phyloP scores from a whole-genome alignment of 1,140 invertebrate genomes.

The Paramacrobiotus metropolitanus region DNA sequence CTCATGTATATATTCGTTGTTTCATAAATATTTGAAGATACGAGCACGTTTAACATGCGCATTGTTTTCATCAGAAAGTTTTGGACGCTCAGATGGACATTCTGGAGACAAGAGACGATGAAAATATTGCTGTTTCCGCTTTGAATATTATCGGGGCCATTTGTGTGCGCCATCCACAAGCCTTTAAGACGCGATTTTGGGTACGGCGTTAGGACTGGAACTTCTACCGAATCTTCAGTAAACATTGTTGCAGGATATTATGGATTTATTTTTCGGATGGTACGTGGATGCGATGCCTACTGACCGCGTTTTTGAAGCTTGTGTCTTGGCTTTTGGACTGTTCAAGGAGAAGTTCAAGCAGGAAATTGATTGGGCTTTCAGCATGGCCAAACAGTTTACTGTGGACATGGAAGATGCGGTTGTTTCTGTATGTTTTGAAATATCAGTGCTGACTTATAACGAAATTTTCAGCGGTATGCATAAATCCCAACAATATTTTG shows the following conservation, averaged over 20 bases:
- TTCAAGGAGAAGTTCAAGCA: neutral
- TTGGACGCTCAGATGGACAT: slow-evolving; percentile 4
- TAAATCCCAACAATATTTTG: neutral
- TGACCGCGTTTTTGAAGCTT: neutral
- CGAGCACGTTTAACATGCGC: too few species aligned
- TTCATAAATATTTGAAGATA: too few species aligned
- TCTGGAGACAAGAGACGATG: neutral
- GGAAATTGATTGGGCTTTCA: neutral
- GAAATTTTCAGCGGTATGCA: neutral
- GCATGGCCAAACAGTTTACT: neutral
- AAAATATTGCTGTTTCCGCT: neutral
- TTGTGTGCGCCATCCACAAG: neutral
- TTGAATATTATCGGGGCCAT: neutral
- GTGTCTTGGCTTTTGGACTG: neutral
- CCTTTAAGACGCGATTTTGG: neutral
- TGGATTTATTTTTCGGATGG: neutral
- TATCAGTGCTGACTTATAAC: neutral
- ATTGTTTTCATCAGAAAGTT: neutral
- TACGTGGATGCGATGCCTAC: neutral
- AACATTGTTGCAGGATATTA: neutral
- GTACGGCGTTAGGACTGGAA: neutral
- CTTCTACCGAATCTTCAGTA: neutral
- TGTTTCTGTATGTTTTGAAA: neutral
- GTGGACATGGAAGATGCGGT: neutral
- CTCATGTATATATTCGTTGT: too few species aligned